phyloP scores from a whole-genome alignment of 1,140 invertebrate species.

The Agrypnia vestita region DNA sequence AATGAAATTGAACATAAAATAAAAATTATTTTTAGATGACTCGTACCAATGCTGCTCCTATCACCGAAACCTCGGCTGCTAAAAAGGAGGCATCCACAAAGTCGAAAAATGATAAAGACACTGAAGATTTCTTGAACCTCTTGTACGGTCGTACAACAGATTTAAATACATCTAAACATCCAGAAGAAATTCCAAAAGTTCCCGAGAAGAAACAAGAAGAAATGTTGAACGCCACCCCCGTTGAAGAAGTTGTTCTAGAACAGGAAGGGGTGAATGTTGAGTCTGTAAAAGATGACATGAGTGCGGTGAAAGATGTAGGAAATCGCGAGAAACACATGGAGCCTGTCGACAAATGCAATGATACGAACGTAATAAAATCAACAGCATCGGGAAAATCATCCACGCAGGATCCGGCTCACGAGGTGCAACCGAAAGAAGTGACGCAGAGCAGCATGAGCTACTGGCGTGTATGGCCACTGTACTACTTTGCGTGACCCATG shows the following conservation, averaged over 20 bases:
- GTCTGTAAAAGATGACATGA: neutral
- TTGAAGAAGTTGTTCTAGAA: neutral
- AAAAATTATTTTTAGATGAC: neutral
- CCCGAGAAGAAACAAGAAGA: neutral
- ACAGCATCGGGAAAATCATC: too few relatives aligned
- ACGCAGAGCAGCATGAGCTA: conserved; percentile 46
- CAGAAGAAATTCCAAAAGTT: neutral
- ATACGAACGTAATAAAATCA: too few relatives aligned
- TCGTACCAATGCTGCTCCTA: conserved; percentile 33
- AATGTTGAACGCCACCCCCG: neutral
- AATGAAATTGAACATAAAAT: too few relatives aligned
- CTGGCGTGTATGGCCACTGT: conserved; percentile 57
- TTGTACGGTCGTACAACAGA: neutral
- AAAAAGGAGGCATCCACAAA: neutral
- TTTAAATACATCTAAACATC: neutral
- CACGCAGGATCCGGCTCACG: conserved; percentile 12
- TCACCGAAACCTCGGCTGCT: neutral
- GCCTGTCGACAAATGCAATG: neutral
- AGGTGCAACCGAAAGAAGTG: conserved; percentile 39
- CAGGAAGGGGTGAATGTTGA: neutral
- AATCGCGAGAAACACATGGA: neutral
- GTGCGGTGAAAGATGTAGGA: neutral
- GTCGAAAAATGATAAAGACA: conserved; percentile 4
- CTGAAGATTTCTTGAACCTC: conserved; percentile 43
- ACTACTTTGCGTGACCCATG: conserved; percentile 57